Percentiles rank a stretch among this genome's conserved stretches.
Conservation (phyloP, 2,113 vertebrate species). For the Suricata suricatta region DNA sequence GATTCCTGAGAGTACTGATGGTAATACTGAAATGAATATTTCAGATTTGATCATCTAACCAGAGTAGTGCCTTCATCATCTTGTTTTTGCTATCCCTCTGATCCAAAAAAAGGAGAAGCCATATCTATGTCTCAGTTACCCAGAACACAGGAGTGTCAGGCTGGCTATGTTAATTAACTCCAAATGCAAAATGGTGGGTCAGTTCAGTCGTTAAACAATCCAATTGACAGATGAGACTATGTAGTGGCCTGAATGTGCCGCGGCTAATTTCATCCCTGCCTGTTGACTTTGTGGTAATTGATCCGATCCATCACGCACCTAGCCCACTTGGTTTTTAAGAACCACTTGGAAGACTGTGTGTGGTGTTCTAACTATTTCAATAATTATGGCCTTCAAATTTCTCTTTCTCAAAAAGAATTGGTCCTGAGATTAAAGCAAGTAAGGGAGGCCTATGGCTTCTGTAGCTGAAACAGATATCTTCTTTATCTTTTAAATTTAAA, state of each 20-base stretch:
- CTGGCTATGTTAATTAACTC: not conserved
- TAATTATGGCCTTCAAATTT: not conserved
- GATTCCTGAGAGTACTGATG: not conserved
- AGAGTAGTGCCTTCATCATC: not conserved
- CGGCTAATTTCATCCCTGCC: not conserved
- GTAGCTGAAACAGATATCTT: too few species aligned
- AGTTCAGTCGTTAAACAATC: not conserved
- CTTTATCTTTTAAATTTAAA: not conserved
- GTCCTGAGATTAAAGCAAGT: not conserved
- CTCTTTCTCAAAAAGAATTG: not conserved
- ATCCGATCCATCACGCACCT: not conserved
- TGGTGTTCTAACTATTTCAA: not conserved
- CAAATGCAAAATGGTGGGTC: not conserved
- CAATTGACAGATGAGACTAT: slow-evolving; percentile 15
- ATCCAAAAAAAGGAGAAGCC: not conserved
- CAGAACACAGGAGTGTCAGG: not conserved
- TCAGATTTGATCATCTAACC: not conserved
- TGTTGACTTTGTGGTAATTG: not conserved
- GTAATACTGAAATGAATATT: not conserved
- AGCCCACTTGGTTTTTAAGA: not conserved
- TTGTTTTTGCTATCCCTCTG: not conserved
- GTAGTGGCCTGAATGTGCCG: not conserved
- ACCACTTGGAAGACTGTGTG: not conserved
- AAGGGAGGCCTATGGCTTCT: not conserved
- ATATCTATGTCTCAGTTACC: not conserved